These are phyloP conservation scores for Sarcophaga bullata DNA, from an alignment of 1,140 invertebrate species.

Conservation along the genomic window DNA sequence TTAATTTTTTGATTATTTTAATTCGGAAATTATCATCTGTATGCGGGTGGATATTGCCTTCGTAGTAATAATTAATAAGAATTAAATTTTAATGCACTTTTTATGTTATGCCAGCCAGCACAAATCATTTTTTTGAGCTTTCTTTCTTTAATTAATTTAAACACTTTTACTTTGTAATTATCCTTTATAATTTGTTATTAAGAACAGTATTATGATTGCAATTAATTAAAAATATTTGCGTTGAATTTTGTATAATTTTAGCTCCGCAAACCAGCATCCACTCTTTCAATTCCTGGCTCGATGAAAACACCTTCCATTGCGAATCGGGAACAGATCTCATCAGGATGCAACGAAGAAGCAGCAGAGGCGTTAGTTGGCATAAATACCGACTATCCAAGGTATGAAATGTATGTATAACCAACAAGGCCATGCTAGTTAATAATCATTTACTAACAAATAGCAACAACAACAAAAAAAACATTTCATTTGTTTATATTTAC, in stretches of 20 bases:
- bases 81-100: too few species aligned
- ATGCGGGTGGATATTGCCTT: too few species aligned
- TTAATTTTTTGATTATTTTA: too few species aligned
- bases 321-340: constrained; percentile 70
- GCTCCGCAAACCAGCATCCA: constrained; percentile 96
- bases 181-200: too few species aligned
- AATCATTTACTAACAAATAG: background rate
- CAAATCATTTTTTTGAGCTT: too few species aligned
- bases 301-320: constrained; percentile 86
- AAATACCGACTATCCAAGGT: constrained; percentile 84
- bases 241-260: constrained; percentile 68
- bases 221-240: background rate
- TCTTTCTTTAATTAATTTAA: too few species aligned
- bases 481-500: too few species aligned
- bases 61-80: too few species aligned
- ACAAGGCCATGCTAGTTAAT: constrained; percentile 38
- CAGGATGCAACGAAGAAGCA: constrained; percentile 76
- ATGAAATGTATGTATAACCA: constrained; percentile 63
- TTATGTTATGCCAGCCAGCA: too few species aligned
- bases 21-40: too few species aligned
- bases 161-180: too few species aligned
- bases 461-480: background rate
- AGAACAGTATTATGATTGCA: background rate
- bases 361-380: constrained; percentile 84
- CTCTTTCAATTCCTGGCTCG: constrained; percentile 92